Percentiles rank a stretch among this genome's conserved stretches.
These are phyloP conservation scores for Origma solitaria DNA, from an alignment of 2,113 vertebrate species.

Conservation along the genomic window DNA sequence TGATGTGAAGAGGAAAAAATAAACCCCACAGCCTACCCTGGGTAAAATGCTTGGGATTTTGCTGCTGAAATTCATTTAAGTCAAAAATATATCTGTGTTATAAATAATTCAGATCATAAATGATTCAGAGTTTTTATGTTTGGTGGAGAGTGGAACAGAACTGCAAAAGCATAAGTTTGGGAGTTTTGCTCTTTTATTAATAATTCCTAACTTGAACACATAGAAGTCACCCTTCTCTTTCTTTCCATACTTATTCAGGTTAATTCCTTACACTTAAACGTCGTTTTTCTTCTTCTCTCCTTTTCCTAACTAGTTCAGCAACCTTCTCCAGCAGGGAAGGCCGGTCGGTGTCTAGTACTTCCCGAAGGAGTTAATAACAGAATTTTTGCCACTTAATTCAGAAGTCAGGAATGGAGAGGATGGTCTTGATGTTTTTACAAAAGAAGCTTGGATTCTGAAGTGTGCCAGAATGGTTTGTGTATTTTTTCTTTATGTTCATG, in stretches of 20 bases:
- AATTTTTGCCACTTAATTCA: background rate
- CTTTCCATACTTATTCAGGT: background rate
- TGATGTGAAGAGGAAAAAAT: background rate
- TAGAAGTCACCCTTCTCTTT: background rate
- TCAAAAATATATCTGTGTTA: background rate
- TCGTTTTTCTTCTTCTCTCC: background rate
- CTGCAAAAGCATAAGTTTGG: background rate
- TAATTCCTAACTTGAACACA: background rate
- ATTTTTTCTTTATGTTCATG: background rate
- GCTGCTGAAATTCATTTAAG: background rate
- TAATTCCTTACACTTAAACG: background rate
- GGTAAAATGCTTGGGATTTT: background rate
- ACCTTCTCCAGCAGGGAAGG: background rate
- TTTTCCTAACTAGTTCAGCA: background rate
- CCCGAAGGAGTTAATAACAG: background rate
- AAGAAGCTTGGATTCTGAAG: background rate
- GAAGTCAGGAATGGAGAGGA: background rate
- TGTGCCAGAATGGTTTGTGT: background rate
- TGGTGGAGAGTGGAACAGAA: background rate
- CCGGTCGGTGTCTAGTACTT: background rate
- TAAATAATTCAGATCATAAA: constrained; percentile 18
- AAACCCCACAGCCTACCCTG: background rate
- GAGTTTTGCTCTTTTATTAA: background rate
- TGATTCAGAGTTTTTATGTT: background rate
- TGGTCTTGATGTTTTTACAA: background rate